Evolutionary conservation across 2,888 invertebrate genomes (phyloP), one percentile per base, ranked within the genome.

Genomic region (Rhingia campestris): DNA sequence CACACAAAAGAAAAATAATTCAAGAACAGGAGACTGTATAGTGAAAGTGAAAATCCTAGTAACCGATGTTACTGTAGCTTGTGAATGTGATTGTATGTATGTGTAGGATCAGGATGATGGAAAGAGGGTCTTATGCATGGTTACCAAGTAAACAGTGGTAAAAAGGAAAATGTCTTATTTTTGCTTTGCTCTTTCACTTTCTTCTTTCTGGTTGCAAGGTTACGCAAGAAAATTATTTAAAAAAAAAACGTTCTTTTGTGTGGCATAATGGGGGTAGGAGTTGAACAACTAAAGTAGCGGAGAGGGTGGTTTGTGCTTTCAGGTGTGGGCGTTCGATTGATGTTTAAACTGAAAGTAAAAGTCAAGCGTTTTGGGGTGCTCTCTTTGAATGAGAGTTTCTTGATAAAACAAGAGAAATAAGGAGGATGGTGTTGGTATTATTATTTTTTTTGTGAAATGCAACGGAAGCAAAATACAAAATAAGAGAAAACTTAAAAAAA

Each of bases 21-120:
- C 49, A 41, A 72, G 58, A 35, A 77, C 77, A 82, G 72, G 77
- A 45, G 35, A 59, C 43, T 67, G 35, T 37, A 22, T n/a, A 79
- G 39, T 69, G 73, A 82, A 84, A 80, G 84, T 84, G 64, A 74
- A 79, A 79, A 80, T 73, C 84, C 69, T 80, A 74, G 66, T 70
- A 74, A 70, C 74, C 59, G 37, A 63, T 81, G 51, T 76, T 51
- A 53, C 39, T 58, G 58, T 63, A 43, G 69, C 56, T 30, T 58
- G 64, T 35, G 49, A 30, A 14, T 33, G 47, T 32, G 22, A 22
- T 22, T 22, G 35, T 6, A 10, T 54, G 49, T 74, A 35, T 54
- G 37, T 61, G 59, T 72, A 49, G 30, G 56, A 3, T 54, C 49
- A 56, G 49, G 58, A 69, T 22, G 35, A 22, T n/a, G 22, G 6